Evolutionary conservation across 1,140 invertebrate species (phyloP).

Genomic region (Phortica variegata): DNA sequence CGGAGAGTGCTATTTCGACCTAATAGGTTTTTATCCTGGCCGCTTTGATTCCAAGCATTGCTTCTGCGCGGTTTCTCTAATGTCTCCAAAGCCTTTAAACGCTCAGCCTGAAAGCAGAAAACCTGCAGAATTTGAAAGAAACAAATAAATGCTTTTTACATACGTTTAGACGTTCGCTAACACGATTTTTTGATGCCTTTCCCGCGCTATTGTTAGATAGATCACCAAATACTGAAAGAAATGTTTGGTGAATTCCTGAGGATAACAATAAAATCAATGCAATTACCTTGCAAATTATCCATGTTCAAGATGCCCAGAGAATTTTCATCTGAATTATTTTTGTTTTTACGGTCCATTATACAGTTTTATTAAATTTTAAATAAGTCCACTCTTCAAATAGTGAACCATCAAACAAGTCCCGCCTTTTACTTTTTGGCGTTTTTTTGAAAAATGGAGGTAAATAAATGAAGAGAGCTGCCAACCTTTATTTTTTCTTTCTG

Average conservation of each 20-base stretch:
- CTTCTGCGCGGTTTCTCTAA: constrained; percentile 19
- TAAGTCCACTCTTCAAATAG: too few relatives aligned
- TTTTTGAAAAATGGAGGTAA: too few relatives aligned
- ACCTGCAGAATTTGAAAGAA: not conserved
- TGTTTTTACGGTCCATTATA: constrained; percentile 2
- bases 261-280: constrained; percentile 3
- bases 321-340: constrained; percentile 26
- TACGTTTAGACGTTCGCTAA: constrained; percentile 41
- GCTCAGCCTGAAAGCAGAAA: constrained; percentile 25
- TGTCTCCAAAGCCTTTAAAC: constrained; percentile 36
- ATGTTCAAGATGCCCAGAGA: constrained; percentile 47
- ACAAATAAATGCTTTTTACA: not conserved
- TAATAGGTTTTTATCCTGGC: not conserved
- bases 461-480: too few relatives aligned
- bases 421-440: too few relatives aligned
- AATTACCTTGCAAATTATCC: constrained; percentile 43
- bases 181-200: constrained; percentile 12
- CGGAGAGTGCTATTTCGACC: not conserved
- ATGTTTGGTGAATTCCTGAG: not conserved
- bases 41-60: not conserved
- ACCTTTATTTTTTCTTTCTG: too few relatives aligned
- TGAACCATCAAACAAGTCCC: too few relatives aligned
- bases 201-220: constrained; percentile 18
- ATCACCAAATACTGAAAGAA: constrained; percentile 39
- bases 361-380: constrained; percentile 34